A percentile compares a stretch with the other conserved stretches of the same genome.
phyloP scores from a whole-genome alignment of 1,140 invertebrate genomes.

The Leptinotarsa undecemlineata region DNA sequence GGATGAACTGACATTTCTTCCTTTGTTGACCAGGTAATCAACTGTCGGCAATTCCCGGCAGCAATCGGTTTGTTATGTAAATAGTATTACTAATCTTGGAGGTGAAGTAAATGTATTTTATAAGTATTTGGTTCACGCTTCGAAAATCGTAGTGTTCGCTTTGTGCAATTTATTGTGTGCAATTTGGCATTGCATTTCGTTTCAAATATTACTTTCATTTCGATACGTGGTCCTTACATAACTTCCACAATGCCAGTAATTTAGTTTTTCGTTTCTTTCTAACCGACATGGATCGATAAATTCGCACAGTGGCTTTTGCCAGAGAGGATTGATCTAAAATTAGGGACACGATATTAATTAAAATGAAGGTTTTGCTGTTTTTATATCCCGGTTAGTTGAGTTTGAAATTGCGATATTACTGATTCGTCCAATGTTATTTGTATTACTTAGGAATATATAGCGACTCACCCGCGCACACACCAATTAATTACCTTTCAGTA shows the following conservation, averaged over 20 bases:
- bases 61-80: constrained; percentile 48
- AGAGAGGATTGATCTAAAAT: no score
- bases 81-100: constrained; percentile 30
- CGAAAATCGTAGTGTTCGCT: background rate
- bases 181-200: constrained; percentile 2
- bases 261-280: background rate
- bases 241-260: background rate
- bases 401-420: no score
- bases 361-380: no score
- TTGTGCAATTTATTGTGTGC: background rate
- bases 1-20: constrained; percentile 37
- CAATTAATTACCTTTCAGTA: no score
- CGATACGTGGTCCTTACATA: background rate
- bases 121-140: background rate
- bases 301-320: background rate
- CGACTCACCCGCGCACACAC: no score
- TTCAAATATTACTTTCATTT: background rate
- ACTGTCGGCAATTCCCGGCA: constrained; percentile 36
- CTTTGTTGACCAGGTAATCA: constrained; percentile 46
- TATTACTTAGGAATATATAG: no score
- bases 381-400: no score
- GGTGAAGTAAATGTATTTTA: constrained; percentile 13
- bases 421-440: no score
- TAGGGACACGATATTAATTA: no score
- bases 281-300: background rate